Percentiles rank a stretch among this genome's conserved stretches.
Conservation (phyloP, 2,888 invertebrate species). For the Drosophila phalerata region DNA sequence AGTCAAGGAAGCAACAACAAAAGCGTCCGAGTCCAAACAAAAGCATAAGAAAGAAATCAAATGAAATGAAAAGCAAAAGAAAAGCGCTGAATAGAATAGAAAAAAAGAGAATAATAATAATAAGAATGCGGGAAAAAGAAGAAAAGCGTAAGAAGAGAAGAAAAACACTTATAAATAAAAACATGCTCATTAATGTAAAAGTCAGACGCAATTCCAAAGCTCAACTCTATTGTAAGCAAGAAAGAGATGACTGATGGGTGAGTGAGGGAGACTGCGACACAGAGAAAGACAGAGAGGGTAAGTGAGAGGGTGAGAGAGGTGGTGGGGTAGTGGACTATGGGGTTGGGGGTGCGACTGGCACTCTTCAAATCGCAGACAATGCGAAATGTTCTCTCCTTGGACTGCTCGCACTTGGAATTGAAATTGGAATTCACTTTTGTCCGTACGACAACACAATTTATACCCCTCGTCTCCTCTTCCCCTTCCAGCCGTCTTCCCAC, state of each 20-base stretch:
- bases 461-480: not conserved
- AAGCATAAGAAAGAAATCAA: slow-evolving; percentile 32
- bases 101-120: slow-evolving; percentile 13
- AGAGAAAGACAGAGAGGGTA: not conserved
- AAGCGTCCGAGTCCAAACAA: slow-evolving; percentile 39
- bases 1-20: slow-evolving; percentile 15
- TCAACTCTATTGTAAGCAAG: slow-evolving; percentile 4
- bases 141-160: slow-evolving; percentile 9
- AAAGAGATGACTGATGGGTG: slow-evolving; percentile 20
- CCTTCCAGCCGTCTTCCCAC: not conserved
- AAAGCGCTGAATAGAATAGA: slow-evolving; percentile 28
- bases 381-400: slow-evolving; percentile 50
- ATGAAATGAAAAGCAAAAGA: slow-evolving; percentile 35
- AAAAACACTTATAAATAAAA: slow-evolving; percentile 78
- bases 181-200: slow-evolving; percentile 81
- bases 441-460: slow-evolving; percentile 36
- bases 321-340: not conserved
- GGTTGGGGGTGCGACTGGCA: slow-evolving; percentile 24
- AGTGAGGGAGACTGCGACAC: not conserved
- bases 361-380: slow-evolving; percentile 57
- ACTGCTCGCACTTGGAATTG: slow-evolving; percentile 67
- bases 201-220: slow-evolving; percentile 57
- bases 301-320: not conserved
- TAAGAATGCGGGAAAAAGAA: slow-evolving; percentile 2
- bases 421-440: slow-evolving; percentile 77